phyloP scores from a whole-genome alignment of 2,113 vertebrate species.

The Ammodytes dubius region DNA sequence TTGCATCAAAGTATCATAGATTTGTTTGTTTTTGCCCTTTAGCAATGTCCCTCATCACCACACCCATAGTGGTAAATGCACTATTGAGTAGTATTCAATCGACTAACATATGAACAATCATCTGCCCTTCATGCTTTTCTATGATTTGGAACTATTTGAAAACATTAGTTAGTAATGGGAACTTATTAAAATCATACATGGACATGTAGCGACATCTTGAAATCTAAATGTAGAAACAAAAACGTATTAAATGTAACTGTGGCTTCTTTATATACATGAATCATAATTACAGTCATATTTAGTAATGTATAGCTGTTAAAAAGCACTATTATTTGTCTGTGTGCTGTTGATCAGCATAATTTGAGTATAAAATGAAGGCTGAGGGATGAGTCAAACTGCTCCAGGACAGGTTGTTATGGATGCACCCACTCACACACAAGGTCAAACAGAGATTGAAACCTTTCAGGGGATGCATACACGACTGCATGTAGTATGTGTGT shows the following conservation, averaged over 20 bases:
- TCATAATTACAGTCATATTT: too few relatives aligned
- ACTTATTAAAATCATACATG: background rate
- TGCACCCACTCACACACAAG: background rate
- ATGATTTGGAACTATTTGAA: background rate
- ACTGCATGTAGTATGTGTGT: slow-evolving; percentile 11
- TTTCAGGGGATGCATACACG: background rate
- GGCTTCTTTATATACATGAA: too few relatives aligned
- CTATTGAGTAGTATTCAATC: background rate
- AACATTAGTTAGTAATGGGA: background rate
- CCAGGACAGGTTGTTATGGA: background rate
- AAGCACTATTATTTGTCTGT: too few relatives aligned
- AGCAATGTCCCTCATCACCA: background rate
- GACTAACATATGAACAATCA: background rate
- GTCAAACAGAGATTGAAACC: background rate
- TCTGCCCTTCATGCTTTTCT: background rate
- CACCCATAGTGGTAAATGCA: background rate
- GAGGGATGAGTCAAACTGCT: background rate
- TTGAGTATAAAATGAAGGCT: background rate
- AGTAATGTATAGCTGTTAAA: too few relatives aligned
- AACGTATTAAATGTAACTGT: too few relatives aligned
- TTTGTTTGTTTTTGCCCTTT: slow-evolving; percentile 2
- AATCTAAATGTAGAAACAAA: too few relatives aligned
- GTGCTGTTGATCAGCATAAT: background rate
- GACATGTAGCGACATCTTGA: background rate
- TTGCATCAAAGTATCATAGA: background rate